Evolutionary conservation across 2,888 invertebrate genomes (phyloP), one percentile per base, ranked within the genome.

Genomic region (Trissoscelio sp.): DNA sequence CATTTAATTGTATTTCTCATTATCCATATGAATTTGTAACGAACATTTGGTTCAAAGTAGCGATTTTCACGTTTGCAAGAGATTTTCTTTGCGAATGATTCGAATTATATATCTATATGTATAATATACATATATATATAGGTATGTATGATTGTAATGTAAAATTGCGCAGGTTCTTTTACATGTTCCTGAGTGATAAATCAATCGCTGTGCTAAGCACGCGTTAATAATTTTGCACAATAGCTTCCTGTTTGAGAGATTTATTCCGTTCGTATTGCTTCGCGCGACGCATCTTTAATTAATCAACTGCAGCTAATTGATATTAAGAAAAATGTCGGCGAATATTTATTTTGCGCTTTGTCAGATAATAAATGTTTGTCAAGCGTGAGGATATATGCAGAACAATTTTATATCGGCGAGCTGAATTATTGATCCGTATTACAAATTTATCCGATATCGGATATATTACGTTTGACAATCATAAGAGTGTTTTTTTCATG

Each of bases 1-100:
- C 70, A 74, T 80, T 75, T 75, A 75, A 80, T 80, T 72, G 80
- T 62, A 70, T 70, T 79, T 72, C 70, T 72, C 66, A 57, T 81
- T 77, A 66, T 67, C 55, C 64, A 42, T 60, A 44, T 55, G 60
- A 69, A 55, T 60, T 69, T 46, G 53, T 24, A 55, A 48, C 37
- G 62, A 60, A 75, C 60, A 60, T 67, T 75, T 60, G 51, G 42
- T 44, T 53, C 67, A 67, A 67, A 60, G 51, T 39, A 24, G 24
- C 24, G n/a, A n/a, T n/a, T n/a, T n/a, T n/a, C n/a, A n/a, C n/a
- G n/a, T n/a, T n/a, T n/a, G n/a, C n/a, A n/a, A n/a, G n/a, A n/a
- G n/a, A n/a, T n/a, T n/a, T n/a, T n/a, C n/a, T n/a, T n/a, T n/a
- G n/a, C n/a, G n/a, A n/a, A n/a, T n/a, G n/a, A n/a, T n/a, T n/a